These are phyloP conservation scores for Xenentodon cancila DNA, from an alignment of 2,797 vertebrate genomes.

Conservation along the genomic window DNA sequence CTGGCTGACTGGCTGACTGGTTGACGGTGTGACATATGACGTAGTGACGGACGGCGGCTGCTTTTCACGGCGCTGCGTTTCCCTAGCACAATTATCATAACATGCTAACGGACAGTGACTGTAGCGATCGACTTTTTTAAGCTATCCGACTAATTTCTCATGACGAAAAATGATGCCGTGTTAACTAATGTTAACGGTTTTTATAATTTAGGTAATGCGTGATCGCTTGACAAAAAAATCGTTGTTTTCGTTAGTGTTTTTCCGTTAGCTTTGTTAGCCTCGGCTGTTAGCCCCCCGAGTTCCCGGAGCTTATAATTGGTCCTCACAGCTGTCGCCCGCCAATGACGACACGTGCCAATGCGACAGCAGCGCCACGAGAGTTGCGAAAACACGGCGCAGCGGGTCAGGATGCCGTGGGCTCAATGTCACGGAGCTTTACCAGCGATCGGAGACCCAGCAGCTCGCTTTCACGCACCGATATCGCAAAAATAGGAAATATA, in stretches of 20 bases:
- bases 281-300: no score
- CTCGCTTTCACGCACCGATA: neutral
- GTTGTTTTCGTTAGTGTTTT: no score
- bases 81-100: constrained; percentile 60
- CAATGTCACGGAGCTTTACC: constrained; percentile 74
- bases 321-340: neutral
- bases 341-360: constrained; percentile 45
- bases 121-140: neutral
- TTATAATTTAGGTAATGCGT: no score
- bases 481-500: neutral
- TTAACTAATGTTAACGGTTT: no score
- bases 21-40: no score
- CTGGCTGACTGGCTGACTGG: no score
- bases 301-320: constrained; percentile 42
- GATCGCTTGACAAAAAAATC: no score
- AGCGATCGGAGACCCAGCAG: neutral
- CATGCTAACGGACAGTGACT: neutral
- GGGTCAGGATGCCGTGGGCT: constrained; percentile 49
- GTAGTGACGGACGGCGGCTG: no score
- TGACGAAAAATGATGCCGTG: no score
- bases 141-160: no score
- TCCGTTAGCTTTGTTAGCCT: no score
- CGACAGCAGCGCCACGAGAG: constrained; percentile 41
- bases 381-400: constrained; percentile 22
- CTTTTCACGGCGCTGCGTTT: constrained; percentile 49